Percentiles rank a stretch among this genome's conserved stretches.
Evolutionary conservation across 2,888 invertebrate genomes (phyloP).

Genomic region (Steromphala cineraria): DNA sequence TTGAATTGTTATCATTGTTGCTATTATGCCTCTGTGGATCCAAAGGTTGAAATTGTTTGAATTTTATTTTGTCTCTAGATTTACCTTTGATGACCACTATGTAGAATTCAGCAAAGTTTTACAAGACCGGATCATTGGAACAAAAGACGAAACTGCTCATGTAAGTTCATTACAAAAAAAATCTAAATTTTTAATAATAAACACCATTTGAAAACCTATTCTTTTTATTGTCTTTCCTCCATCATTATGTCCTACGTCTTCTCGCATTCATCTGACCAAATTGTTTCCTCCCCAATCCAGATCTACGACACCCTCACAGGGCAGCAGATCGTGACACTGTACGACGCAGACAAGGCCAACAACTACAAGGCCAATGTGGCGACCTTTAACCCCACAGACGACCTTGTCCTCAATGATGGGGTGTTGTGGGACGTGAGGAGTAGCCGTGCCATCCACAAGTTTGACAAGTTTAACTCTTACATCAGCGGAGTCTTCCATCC

Average conservation of each 20-base stretch:
- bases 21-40: too few relatives aligned
- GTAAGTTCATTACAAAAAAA: conserved; percentile 76
- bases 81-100: conserved; percentile 88
- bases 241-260: too few relatives aligned
- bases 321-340: conserved; percentile 83
- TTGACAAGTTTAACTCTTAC: conserved; percentile 96
- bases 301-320: conserved; percentile 93
- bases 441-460: conserved; percentile 92
- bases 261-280: too few relatives aligned
- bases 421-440: conserved; percentile 94
- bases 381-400: conserved; percentile 94
- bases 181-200: too few relatives aligned
- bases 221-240: too few relatives aligned
- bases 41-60: too few relatives aligned
- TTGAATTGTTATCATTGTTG: too few relatives aligned
- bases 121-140: conserved; percentile 92
- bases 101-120: conserved; percentile 89
- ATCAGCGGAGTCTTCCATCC: conserved; percentile 97
- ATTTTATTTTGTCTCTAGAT: conserved; percentile 76
- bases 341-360: conserved; percentile 88
- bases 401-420: conserved; percentile 95
- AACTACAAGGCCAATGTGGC: conserved; percentile 95
- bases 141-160: conserved; percentile 87
- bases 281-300: conserved; percentile 71
- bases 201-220: too few relatives aligned